Conservation (phyloP, 35 echinoderm and acorn worm genomes). For the Nesometra sesokonis region DNA sequence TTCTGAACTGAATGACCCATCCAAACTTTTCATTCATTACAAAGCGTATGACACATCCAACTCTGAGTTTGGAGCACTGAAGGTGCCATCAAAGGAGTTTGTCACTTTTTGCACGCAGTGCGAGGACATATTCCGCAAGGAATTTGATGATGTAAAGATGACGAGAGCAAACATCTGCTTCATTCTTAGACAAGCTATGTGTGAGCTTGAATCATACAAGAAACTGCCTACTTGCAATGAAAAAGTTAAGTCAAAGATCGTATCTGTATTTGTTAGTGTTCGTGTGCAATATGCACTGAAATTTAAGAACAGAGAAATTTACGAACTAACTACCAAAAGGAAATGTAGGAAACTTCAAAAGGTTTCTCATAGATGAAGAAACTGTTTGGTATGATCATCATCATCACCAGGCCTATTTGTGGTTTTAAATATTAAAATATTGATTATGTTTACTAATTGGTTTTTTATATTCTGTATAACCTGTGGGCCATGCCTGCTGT, state of each 20-base stretch:
- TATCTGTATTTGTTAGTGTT: conserved; percentile 31
- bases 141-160: conserved; percentile 29
- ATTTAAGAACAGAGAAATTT: conserved; percentile 29
- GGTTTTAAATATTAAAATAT: no score
- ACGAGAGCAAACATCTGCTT: conserved; percentile 22
- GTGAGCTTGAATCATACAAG: conserved; percentile 14
- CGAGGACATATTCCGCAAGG: conserved; percentile 22
- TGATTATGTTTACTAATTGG: no score
- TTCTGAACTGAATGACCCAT: conserved; percentile 14
- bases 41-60: conserved; percentile 22
- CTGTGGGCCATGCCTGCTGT: no score
- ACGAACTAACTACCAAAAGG: conserved; percentile 12
- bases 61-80: conserved; percentile 21
- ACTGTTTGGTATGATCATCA: no score
- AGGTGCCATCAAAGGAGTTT: conserved; percentile 8
- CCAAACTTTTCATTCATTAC: conserved; percentile 13
- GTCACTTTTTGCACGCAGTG: conserved; percentile 16
- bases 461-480: no score
- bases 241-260: conserved; percentile 13
- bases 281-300: conserved; percentile 37
- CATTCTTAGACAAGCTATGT: conserved; percentile 22
- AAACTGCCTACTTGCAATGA: conserved; percentile 18
- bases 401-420: no score
- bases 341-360: conserved; percentile 41
- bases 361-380: no score